Evolutionary conservation across 1,140 invertebrate species (phyloP), one percentile per base, ranked within the genome.

Genomic region (Dendrolimus punctatus): DNA sequence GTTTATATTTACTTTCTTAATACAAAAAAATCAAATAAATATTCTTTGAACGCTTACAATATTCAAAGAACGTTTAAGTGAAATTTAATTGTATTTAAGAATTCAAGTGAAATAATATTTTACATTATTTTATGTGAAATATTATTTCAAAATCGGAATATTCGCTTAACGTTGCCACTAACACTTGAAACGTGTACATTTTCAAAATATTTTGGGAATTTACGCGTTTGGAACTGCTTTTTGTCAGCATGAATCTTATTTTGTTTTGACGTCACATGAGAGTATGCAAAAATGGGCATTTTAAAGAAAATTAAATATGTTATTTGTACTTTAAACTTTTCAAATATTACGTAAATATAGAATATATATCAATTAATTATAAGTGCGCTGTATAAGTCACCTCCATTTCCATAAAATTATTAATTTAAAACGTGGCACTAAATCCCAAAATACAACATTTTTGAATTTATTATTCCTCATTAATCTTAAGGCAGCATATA

Each of bases 371-470:
- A 42, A 53, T 40, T 52, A 53, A 23, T 23, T 23, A 23, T 23
- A 23, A 23, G 23, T 23, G 23, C 23, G 23, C 23, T 23, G 23
- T 66, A 52, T 55, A 55, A 46, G 45, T 68, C 72, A 81, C 81
- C 81, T 85, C 81, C 80, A 83, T 85, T 85, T 85, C 80, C 66
- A 69, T 85, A 82, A 81, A 74, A 71, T 48, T 55, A 43, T 57
- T 41, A 8, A 55, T 60, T 57, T 9, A 39, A 45, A 52, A 9
- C 42, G 42, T 23, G 40, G 8, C 6, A 10, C 2, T 45, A 2
- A 45, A 45, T 45, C 23, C 8, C 23, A 45, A n/a, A 3, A 6
- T 45, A n/a, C 5, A 8, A n/a, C 2, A 6, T 8, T 8, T 9
- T 44, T 8, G n/a, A n/a, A 1, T 45, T 5, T n/a, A n/a, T n/a